A percentile compares a stretch with the other conserved stretches of the same genome.
Evolutionary conservation across 2,113 vertebrate genomes (phyloP).

Genomic region (Suricata suricatta): DNA sequence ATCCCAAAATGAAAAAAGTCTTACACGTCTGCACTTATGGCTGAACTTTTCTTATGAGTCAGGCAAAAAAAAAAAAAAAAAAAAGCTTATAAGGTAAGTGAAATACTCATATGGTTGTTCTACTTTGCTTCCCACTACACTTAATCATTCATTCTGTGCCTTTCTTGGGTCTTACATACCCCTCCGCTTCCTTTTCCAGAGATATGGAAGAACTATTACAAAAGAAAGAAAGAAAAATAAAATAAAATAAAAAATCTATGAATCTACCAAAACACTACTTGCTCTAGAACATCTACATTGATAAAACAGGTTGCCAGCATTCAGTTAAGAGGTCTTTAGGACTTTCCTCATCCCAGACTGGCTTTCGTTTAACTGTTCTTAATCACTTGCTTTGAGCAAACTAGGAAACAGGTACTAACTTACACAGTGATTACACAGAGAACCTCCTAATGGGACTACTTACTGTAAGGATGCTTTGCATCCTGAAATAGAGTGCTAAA

Average conservation of each 20-base stretch:
- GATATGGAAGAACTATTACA: constrained; percentile 24
- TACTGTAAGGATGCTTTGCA: neutral
- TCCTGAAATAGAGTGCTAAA: neutral
- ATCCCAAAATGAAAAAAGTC: neutral
- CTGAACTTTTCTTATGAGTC: neutral
- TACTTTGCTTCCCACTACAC: neutral
- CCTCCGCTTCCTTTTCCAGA: neutral
- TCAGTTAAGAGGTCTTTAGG: neutral
- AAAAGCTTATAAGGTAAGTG: neutral
- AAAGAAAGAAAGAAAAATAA: constrained; percentile 3
- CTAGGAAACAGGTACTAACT: neutral
- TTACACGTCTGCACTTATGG: neutral
- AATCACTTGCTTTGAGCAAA: neutral
- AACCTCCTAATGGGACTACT: neutral
- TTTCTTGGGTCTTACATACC: neutral
- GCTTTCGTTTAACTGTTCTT: neutral
- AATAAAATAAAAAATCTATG: neutral
- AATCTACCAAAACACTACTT: neutral
- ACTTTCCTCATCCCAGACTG: neutral
- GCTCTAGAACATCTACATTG: neutral
- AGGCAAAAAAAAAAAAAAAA: neutral
- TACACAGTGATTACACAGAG: neutral
- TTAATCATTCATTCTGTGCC: neutral
- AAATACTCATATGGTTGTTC: neutral
- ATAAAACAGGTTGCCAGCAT: neutral